Conservation (phyloP, 2,113 vertebrate species). For the Lipophrys pholis region DNA sequence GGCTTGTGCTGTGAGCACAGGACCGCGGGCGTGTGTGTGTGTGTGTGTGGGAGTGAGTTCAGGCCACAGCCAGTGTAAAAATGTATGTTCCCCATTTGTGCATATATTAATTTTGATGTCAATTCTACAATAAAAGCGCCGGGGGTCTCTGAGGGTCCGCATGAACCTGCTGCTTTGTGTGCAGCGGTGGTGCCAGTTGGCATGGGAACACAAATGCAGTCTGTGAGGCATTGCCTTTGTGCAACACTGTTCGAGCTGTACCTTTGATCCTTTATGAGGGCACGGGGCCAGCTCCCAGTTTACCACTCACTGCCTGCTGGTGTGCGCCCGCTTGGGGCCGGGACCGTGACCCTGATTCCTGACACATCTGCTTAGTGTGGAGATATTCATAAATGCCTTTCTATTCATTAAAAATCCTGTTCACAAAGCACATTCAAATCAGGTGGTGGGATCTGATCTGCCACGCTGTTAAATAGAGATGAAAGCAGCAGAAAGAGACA, state of each 20-base stretch:
- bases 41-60: slow-evolving; percentile 15
- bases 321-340: neutral
- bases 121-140: slow-evolving; percentile 48
- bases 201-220: slow-evolving; percentile 65
- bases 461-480: slow-evolving; percentile 49
- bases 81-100: slow-evolving; percentile 22
- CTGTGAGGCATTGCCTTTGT: slow-evolving; percentile 18
- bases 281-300: slow-evolving; percentile 29
- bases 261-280: slow-evolving; percentile 48
- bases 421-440: slow-evolving; percentile 59
- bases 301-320: slow-evolving; percentile 31
- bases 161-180: slow-evolving; percentile 13
- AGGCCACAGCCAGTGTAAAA: slow-evolving; percentile 25
- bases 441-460: slow-evolving; percentile 50
- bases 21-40: slow-evolving; percentile 1
- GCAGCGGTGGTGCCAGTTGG: slow-evolving; percentile 54
- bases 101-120: slow-evolving; percentile 45
- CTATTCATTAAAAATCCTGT: slow-evolving; percentile 57
- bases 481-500: slow-evolving; percentile 54
- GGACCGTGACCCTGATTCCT: slow-evolving; percentile 43
- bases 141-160: slow-evolving; percentile 17
- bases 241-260: slow-evolving; percentile 31
- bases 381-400: slow-evolving; percentile 45
- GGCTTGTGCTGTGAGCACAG: neutral
- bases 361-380: slow-evolving; percentile 28